Base-by-base conservation (phyloP, 1,140 invertebrate genomes). In the Musca vetustissima region DNA sequence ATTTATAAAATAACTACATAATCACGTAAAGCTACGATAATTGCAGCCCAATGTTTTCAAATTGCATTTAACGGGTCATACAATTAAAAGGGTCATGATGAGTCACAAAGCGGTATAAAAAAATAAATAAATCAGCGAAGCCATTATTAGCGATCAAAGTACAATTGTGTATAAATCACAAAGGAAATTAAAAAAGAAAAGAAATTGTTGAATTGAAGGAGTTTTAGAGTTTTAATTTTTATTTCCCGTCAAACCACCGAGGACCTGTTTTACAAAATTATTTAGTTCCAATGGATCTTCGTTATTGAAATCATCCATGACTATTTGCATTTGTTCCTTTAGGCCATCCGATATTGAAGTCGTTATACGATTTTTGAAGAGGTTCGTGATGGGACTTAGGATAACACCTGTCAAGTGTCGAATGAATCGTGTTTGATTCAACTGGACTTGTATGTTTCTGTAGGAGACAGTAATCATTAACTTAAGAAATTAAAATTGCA, bases 311-410 rank as follows among this genome's bases (percentile, higher is more conserved):
- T 80, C 78, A 70, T 78, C 73, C 73, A 80, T 75, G 0, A 79
- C 72, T 17, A 64, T 50, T 66, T 79, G 78, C 77, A 80, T 80
- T 73, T 79, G 76, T 21, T 71, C 73, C 28, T 80, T 78, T 7
- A 80, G 71, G 0, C 76, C 76, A 70, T 79, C 78, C 24, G 78
- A 75, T 65, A 80, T 80, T 4, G 76, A 77, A 32, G 77, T 80
- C 6, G 77, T 80, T 8, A 80, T 80, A 4, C 74, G 76, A 70
- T 80, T 71, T 25, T 78, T 79, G 32, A 80, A 80, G 1, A 79
- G 61, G 57, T 79, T 80, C 17, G 78, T 80, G 43, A 80, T 78
- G 1, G 78, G 78, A 65, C 75, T 78, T 50, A 80, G 71, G 68
- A 80, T 76, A 53, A 78, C 65, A 36, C 77, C 76, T 11, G 76